These are phyloP conservation scores for Cryptomyrus ogoouensis DNA, from an alignment of 2,113 vertebrate genomes.

Conservation along the genomic window DNA sequence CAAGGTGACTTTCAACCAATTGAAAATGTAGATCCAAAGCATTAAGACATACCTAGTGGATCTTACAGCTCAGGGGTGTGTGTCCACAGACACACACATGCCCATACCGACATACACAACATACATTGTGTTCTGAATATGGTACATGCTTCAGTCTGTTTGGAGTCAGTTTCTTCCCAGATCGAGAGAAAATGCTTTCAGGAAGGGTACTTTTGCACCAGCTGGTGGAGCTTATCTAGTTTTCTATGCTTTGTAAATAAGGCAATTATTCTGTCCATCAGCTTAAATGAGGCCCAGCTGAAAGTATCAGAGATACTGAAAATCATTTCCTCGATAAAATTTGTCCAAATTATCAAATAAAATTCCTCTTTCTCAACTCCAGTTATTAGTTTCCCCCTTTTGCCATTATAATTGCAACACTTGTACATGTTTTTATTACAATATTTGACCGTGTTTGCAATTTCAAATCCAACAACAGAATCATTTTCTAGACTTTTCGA, in stretches of 20 bases:
- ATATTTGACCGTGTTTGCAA: not conserved
- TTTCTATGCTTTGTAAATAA: not conserved
- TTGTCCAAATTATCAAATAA: not conserved
- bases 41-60: not conserved
- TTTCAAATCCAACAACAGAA: not conserved
- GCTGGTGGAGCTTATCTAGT: not conserved
- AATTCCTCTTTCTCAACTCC: not conserved
- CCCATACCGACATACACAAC: not conserved
- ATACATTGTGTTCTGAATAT: not conserved
- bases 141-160: not conserved
- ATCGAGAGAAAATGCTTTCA: not conserved
- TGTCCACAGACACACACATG: not conserved
- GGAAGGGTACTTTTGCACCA: not conserved
- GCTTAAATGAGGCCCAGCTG: not conserved
- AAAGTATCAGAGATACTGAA: slow-evolving; percentile 2
- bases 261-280: slow-evolving; percentile 5
- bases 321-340: not conserved
- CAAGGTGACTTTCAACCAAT: slow-evolving; percentile 35
- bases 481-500: not conserved
- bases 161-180: not conserved
- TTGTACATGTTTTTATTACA: not conserved
- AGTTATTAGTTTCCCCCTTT: not conserved
- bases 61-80: not conserved
- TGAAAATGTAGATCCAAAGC: slow-evolving; percentile 1
- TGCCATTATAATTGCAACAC: not conserved